A percentile compares a stretch with the other conserved stretches of the same genome.
These are phyloP conservation scores for Andrena dorsata DNA, from an alignment of 2,888 invertebrate species.

Conservation along the genomic window DNA sequence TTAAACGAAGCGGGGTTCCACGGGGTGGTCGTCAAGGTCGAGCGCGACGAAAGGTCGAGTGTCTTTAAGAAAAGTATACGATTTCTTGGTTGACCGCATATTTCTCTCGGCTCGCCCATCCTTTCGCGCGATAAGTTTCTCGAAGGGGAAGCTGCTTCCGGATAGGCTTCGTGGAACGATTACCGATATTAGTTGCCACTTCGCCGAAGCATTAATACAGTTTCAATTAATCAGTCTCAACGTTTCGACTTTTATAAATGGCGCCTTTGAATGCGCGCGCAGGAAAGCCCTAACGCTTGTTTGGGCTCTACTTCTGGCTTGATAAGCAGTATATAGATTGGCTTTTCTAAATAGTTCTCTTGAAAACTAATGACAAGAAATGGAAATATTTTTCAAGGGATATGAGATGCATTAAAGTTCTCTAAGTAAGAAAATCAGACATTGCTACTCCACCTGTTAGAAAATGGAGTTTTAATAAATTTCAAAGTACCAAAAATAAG, in stretches of 20 bases:
- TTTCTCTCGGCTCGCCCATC: conserved; percentile 46
- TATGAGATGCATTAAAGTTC: too few species aligned
- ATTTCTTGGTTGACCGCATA: conserved; percentile 60
- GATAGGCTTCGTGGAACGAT: conserved; percentile 39
- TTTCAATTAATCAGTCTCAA: conserved; percentile 14
- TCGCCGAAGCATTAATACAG: background rate
- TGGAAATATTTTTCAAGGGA: too few species aligned
- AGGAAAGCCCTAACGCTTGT: too few species aligned
- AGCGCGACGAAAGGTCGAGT: conserved; percentile 51
- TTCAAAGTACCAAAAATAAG: too few species aligned
- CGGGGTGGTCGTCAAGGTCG: conserved; percentile 53
- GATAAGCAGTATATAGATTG: too few species aligned
- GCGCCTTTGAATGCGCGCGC: too few species aligned
- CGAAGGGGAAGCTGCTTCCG: conserved; percentile 49
- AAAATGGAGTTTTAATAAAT: too few species aligned
- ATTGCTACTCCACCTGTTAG: too few species aligned
- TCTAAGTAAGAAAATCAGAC: too few species aligned
- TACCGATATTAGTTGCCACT: background rate
- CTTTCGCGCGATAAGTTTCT: conserved; percentile 55
- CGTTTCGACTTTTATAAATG: conserved; percentile 13
- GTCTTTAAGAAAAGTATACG: conserved; percentile 57
- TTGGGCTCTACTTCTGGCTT: too few species aligned
- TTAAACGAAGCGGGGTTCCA: conserved; percentile 45
- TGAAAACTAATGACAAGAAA: too few species aligned
- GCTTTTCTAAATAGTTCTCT: too few species aligned